Percentiles rank a stretch among this genome's conserved stretches.
These are phyloP conservation scores for Sinocyclocheilus grahami DNA, from an alignment of 2,113 vertebrate genomes.

Conservation along the genomic window DNA sequence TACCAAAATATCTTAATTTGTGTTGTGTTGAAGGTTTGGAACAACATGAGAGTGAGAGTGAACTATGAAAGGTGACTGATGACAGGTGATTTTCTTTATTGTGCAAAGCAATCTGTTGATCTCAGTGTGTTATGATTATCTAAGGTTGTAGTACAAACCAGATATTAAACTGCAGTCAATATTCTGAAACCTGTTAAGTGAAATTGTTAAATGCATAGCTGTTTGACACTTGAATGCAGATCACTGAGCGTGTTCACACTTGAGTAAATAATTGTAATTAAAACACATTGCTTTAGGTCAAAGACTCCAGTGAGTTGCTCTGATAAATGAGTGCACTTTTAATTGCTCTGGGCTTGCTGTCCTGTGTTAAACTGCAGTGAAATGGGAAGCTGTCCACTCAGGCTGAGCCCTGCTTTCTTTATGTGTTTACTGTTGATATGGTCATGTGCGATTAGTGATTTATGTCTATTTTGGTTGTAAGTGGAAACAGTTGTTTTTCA, in stretches of 20 bases:
- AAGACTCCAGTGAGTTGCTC: neutral
- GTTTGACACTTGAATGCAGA: neutral
- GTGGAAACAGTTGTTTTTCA: neutral
- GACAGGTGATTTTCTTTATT: too few relatives aligned
- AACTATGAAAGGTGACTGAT: too few relatives aligned
- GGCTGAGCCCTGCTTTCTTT: neutral
- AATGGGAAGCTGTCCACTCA: neutral
- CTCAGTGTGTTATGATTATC: too few relatives aligned
- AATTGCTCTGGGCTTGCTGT: too few relatives aligned
- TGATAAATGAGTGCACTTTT: neutral
- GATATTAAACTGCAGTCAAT: too few relatives aligned
- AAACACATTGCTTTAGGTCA: neutral
- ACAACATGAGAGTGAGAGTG: too few relatives aligned
- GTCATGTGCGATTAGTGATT: neutral
- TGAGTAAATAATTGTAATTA: too few relatives aligned
- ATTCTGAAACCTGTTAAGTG: too few relatives aligned
- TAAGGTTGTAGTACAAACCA: too few relatives aligned
- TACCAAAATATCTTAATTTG: too few relatives aligned
- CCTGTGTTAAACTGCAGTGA: neutral
- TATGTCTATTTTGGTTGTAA: neutral
- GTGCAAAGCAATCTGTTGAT: too few relatives aligned
- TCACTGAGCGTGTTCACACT: neutral
- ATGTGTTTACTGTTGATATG: neutral
- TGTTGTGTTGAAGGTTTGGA: too few relatives aligned
- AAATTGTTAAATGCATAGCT: neutral